Percentiles rank a stretch among this genome's conserved stretches.
phyloP scores from a whole-genome alignment of 2,797 vertebrate species.

The Sparus aurata region DNA sequence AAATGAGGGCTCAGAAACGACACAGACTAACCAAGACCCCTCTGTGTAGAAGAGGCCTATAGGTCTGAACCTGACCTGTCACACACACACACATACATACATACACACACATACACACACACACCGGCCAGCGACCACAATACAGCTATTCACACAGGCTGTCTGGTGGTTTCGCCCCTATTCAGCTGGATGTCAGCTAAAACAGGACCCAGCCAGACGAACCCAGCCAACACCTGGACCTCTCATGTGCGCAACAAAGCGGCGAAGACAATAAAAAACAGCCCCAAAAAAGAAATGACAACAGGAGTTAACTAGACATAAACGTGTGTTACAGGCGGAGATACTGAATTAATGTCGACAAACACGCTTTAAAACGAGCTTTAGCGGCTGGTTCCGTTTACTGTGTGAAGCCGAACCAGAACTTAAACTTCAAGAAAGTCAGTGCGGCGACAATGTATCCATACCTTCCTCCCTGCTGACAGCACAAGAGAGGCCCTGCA shows the following conservation, averaged over 20 bases:
- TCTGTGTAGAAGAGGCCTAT: slow-evolving; percentile 35
- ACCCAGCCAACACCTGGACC: slow-evolving; percentile 26
- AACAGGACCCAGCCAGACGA: slow-evolving; percentile 40
- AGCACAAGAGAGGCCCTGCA: slow-evolving; percentile 55
- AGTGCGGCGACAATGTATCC: slow-evolving; percentile 24
- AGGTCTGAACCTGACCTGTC: slow-evolving; percentile 45
- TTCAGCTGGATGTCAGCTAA: slow-evolving; percentile 78
- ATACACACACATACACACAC: slow-evolving; percentile 16
- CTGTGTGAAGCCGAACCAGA: background rate
- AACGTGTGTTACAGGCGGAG: background rate
- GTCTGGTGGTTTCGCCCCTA: slow-evolving; percentile 78
- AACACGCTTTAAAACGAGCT: background rate
- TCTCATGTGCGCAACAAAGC: background rate
- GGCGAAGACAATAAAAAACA: background rate
- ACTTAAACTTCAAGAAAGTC: slow-evolving; percentile 43
- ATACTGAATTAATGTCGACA: background rate
- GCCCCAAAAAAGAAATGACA: background rate
- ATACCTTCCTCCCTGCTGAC: slow-evolving; percentile 72
- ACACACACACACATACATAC: slow-evolving; percentile 16
- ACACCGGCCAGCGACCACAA: slow-evolving; percentile 65
- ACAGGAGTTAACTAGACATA: too few species aligned
- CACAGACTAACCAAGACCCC: slow-evolving; percentile 29
- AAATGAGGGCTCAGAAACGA: slow-evolving; percentile 27
- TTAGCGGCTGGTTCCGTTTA: background rate
- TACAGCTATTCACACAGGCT: slow-evolving; percentile 75